Percentiles rank a stretch among this genome's conserved stretches.
phyloP scores from a whole-genome alignment of 2,113 vertebrate species.

The Dipodomys merriami region DNA sequence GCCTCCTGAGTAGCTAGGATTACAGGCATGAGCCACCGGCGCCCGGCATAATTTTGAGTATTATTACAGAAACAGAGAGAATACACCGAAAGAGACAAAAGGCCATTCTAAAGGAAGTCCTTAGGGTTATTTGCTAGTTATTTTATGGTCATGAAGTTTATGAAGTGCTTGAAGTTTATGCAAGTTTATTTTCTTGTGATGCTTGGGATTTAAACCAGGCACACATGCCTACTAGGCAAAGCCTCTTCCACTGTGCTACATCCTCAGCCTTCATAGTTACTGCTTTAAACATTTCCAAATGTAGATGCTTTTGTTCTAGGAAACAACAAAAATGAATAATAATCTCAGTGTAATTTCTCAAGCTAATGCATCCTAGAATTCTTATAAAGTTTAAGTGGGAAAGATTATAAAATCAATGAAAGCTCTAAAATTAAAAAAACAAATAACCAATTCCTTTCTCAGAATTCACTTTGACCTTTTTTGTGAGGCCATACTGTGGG shows the following conservation, averaged over 20 bases:
- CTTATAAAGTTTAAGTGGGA: too few relatives aligned
- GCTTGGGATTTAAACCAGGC: neutral
- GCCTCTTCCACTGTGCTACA: neutral
- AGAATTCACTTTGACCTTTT: neutral
- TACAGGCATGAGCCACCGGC: too few relatives aligned
- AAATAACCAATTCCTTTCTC: neutral
- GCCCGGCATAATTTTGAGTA: too few relatives aligned
- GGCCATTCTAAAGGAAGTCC: slow-evolving; percentile 7
- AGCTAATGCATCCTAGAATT: too few relatives aligned
- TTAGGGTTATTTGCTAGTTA: slow-evolving; percentile 3
- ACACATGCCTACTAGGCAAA: neutral
- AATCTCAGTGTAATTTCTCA: too few relatives aligned
- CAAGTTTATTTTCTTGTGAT: neutral
- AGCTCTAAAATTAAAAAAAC: too few relatives aligned
- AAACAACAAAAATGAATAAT: slow-evolving; percentile 38
- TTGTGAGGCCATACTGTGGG: neutral
- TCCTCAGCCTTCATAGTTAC: neutral
- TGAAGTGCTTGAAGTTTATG: neutral
- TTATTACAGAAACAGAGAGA: neutral
- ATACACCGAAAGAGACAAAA: slow-evolving; percentile 29
- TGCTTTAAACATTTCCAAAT: slow-evolving; percentile 52
- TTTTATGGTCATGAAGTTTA: neutral
- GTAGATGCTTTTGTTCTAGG: slow-evolving; percentile 29
- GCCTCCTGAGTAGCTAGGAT: too few relatives aligned
- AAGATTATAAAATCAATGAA: too few relatives aligned